Evolutionary conservation across 1,140 invertebrate genomes (phyloP).

Genomic region (Mamestra configurata): DNA sequence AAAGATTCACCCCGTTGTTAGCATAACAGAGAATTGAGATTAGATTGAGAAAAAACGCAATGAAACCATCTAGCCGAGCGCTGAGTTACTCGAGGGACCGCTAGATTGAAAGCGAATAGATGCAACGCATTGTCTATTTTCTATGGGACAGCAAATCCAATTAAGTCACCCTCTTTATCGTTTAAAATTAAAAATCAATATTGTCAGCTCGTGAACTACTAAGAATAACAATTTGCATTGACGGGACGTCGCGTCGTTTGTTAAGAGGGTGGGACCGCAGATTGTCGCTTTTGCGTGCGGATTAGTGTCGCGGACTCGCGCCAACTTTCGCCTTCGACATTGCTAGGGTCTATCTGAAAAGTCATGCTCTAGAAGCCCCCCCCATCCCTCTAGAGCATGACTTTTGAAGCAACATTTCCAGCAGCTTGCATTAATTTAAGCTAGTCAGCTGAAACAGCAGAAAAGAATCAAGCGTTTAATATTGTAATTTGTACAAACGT

Average conservation of each 20-base stretch:
- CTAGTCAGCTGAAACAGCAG: no score
- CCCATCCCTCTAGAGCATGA: no score
- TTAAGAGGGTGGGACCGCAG: conserved; percentile 47
- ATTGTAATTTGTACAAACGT: no score
- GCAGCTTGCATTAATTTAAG: no score
- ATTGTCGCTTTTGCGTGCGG: conserved; percentile 31
- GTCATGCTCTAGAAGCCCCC: neutral
- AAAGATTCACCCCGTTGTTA: no score
- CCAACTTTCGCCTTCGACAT: conserved; percentile 36
- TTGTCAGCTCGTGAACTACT: conserved; percentile 4
- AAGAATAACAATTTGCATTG: conserved; percentile 39
- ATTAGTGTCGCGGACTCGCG: conserved; percentile 31
- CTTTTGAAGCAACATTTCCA: no score
- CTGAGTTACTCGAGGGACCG: neutral
- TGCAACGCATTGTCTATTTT: neutral
- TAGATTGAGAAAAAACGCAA: no score
- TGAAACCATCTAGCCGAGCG: no score
- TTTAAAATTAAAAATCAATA: conserved; percentile 31
- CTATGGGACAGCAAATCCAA: conserved; percentile 2
- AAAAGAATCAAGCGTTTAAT: no score
- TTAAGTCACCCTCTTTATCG: conserved; percentile 10
- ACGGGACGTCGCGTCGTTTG: neutral
- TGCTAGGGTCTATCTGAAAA: conserved; percentile 2
- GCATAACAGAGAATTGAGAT: no score
- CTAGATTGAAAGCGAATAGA: neutral